A percentile compares a stretch with the other conserved stretches of the same genome.
Evolutionary conservation across 2,113 vertebrate species (phyloP).

Genomic region (Echinops telfairi): DNA sequence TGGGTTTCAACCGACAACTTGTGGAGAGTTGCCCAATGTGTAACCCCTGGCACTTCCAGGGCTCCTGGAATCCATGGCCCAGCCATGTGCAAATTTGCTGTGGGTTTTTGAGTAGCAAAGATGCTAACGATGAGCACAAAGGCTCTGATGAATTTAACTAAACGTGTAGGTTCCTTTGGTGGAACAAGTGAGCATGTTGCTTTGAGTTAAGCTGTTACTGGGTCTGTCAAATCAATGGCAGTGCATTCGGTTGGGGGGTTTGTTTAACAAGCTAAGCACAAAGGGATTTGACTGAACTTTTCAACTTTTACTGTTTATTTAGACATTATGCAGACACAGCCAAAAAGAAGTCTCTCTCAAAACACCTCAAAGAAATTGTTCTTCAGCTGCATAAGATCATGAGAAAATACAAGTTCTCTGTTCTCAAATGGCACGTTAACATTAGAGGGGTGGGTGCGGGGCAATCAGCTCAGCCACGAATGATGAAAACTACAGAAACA

Average conservation of each 20-base stretch:
- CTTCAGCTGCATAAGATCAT: slow-evolving; percentile 66
- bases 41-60: no score
- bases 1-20: no score
- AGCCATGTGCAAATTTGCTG: not conserved
- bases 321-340: slow-evolving; percentile 65
- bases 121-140: not conserved
- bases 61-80: not conserved
- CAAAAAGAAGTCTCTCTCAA: slow-evolving; percentile 70
- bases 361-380: slow-evolving; percentile 74
- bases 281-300: slow-evolving; percentile 73
- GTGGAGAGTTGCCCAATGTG: no score
- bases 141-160: slow-evolving; percentile 18
- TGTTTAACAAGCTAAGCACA: slow-evolving; percentile 23
- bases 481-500: slow-evolving; percentile 80
- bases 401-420: slow-evolving; percentile 73
- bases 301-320: slow-evolving; percentile 79
- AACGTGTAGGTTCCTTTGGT: slow-evolving; percentile 35
- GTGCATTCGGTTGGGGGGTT: no score
- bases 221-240: not conserved
- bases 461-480: slow-evolving; percentile 64
- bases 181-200: slow-evolving; percentile 34
- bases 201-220: slow-evolving; percentile 70
- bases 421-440: slow-evolving; percentile 78
- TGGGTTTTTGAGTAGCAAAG: not conserved
- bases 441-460: slow-evolving; percentile 29